Evolutionary conservation across 2,888 invertebrate species (phyloP).

Genomic region (Caenorhabditis sp.): DNA sequence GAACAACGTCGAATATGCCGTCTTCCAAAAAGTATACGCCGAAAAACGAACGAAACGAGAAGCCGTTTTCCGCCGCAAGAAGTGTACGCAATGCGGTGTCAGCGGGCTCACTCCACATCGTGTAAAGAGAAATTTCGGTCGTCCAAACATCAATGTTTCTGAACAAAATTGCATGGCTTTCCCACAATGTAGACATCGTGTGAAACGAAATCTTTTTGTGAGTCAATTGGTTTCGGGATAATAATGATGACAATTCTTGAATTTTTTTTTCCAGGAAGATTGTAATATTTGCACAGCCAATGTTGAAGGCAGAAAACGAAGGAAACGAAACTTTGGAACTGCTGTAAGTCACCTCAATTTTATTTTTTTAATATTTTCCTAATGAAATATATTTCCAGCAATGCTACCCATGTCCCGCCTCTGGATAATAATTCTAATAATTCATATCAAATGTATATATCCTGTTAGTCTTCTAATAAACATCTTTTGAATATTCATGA

Average conservation of each 20-base stretch:
- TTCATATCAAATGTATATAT: background rate
- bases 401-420: conserved; percentile 58
- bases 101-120: conserved; percentile 34
- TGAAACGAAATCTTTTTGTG: conserved; percentile 57
- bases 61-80: conserved; percentile 46
- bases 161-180: conserved; percentile 63
- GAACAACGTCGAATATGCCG: conserved; percentile 57
- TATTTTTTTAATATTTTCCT: background rate
- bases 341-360: conserved; percentile 26
- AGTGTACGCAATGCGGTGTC: conserved; percentile 48
- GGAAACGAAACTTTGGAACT: conserved; percentile 54
- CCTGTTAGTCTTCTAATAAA: background rate
- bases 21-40: conserved; percentile 61
- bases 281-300: conserved; percentile 62
- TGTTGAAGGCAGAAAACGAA: conserved; percentile 37
- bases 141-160: conserved; percentile 62
- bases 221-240: background rate
- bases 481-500: background rate
- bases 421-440: background rate
- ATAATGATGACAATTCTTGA: background rate
- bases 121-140: conserved; percentile 60
- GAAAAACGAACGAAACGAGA: conserved; percentile 58
- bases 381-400: conserved; percentile 42
- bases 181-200: conserved; percentile 61
- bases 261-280: conserved; percentile 38